Conservation (phyloP, 2,888 invertebrate species). For the Eupithecia abbreviata region DNA sequence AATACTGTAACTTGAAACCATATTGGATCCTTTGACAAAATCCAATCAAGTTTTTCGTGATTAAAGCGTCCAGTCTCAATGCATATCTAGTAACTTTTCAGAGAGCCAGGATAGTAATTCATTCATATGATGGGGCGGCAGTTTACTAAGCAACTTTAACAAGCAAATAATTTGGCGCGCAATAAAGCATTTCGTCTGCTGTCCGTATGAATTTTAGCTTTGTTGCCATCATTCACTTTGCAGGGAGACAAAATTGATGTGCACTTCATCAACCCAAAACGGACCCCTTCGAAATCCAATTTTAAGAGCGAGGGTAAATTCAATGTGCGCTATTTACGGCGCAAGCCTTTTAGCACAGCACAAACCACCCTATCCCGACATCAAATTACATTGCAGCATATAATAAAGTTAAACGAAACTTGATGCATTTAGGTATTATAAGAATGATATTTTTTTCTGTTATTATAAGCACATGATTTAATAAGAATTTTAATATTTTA, state of each 20-base stretch:
- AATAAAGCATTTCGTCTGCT: neutral
- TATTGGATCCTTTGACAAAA: neutral
- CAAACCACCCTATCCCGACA: neutral
- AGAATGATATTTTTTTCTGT: too few relatives aligned
- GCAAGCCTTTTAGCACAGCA: neutral
- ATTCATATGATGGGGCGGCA: neutral
- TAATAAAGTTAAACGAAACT: too few relatives aligned
- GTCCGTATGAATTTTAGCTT: neutral
- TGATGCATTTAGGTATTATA: too few relatives aligned
- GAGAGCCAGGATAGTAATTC: neutral
- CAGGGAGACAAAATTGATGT: neutral
- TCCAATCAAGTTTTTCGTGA: neutral
- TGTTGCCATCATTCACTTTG: neutral
- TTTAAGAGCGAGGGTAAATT: slow-evolving; percentile 1
- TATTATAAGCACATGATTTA: too few relatives aligned
- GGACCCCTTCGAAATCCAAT: neutral
- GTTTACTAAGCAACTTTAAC: neutral
- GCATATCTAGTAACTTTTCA: neutral
- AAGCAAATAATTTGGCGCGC: neutral
- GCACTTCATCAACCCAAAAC: neutral
- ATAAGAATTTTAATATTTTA: too few relatives aligned
- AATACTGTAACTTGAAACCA: neutral
- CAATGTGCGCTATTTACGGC: neutral
- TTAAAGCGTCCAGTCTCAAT: neutral
- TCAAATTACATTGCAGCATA: too few relatives aligned